These are phyloP conservation scores for Epizoanthus ramosus DNA, from an alignment of 92 coral and sea anemone genomes.

Conservation along the genomic window DNA sequence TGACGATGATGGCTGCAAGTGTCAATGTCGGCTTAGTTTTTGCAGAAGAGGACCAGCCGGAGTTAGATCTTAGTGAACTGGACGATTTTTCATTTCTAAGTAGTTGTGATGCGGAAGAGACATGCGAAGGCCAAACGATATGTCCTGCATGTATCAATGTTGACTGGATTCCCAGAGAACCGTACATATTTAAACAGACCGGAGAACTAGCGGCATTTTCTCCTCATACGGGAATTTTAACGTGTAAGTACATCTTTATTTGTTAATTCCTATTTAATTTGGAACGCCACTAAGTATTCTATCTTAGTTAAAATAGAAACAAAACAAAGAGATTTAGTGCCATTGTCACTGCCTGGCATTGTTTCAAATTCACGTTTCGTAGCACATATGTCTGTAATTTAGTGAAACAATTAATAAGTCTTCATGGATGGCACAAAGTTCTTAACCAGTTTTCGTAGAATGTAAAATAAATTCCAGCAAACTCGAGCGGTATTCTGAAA, in stretches of 20 bases:
- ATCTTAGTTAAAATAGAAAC: not conserved
- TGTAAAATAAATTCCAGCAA: not conserved
- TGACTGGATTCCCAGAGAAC: slow-evolving; percentile 12
- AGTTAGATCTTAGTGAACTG: not conserved
- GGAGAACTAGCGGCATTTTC: not conserved
- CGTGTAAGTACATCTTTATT: slow-evolving; percentile 22
- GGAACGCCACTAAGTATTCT: slow-evolving; percentile 15
- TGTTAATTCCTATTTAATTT: slow-evolving; percentile 25
- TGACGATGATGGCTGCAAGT: not conserved
- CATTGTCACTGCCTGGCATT: not conserved
- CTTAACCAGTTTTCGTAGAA: not conserved
- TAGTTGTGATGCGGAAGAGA: slow-evolving; percentile 6
- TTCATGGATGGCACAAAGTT: not conserved
- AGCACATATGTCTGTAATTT: too few relatives aligned
- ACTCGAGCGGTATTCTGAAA: not conserved
- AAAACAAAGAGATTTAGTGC: not conserved
- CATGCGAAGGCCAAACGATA: slow-evolving; percentile 19
- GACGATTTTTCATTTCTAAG: not conserved
- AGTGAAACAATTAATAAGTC: not conserved
- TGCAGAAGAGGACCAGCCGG: not conserved
- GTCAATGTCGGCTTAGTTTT: not conserved
- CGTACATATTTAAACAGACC: slow-evolving; percentile 20
- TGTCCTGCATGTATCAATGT: slow-evolving; percentile 18
- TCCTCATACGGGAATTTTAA: slow-evolving; percentile 24
- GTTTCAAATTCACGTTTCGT: not conserved